Percentiles rank a stretch among this genome's conserved stretches.
phyloP scores from a whole-genome alignment of 2,888 invertebrate genomes.

The Brassicogethes aeneus region DNA sequence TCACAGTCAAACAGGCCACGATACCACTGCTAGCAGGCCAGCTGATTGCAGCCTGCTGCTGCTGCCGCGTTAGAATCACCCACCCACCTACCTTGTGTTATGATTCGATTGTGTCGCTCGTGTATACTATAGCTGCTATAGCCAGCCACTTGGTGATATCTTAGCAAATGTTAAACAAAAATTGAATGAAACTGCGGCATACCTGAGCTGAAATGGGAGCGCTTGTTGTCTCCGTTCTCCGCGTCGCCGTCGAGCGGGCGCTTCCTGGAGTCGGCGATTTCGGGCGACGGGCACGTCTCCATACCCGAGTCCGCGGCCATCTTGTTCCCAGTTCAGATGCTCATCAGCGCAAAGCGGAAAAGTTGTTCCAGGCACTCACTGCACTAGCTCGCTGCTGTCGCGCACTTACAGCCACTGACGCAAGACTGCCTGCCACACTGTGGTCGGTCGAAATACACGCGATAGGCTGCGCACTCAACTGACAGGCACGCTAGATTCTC shows the following conservation, averaged over 20 bases:
- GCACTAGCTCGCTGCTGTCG: conserved; percentile 2
- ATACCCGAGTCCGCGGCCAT: conserved; percentile 91
- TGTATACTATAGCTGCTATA: too few species aligned
- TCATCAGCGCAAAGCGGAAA: conserved; percentile 24
- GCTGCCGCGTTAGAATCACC: conserved; percentile 10
- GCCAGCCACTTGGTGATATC: too few species aligned
- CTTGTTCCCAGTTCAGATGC: conserved; percentile 42
- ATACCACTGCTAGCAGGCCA: conserved; percentile 15
- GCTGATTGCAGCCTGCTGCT: conserved; percentile 16
- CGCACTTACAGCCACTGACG: conserved; percentile 19
- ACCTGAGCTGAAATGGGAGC: conserved; percentile 88
- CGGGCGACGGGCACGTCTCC: conserved; percentile 91
- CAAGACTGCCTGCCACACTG: too few species aligned
- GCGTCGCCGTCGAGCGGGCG: conserved; percentile 80
- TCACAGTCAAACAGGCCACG: conserved; percentile 12
- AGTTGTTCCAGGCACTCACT: conserved; percentile 7
- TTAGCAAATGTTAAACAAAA: too few species aligned
- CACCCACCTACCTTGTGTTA: conserved; percentile 8
- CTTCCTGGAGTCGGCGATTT: conserved; percentile 84
- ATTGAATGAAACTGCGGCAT: conserved; percentile 20
- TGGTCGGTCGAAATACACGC: too few species aligned
- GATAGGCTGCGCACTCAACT: too few species aligned
- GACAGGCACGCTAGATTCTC: too few species aligned
- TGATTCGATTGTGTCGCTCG: background rate
- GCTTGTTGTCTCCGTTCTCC: conserved; percentile 81